Base-by-base conservation (phyloP, 37 sponge, comb jelly and placozoan species). In the Hormiphora californensis region DNA sequence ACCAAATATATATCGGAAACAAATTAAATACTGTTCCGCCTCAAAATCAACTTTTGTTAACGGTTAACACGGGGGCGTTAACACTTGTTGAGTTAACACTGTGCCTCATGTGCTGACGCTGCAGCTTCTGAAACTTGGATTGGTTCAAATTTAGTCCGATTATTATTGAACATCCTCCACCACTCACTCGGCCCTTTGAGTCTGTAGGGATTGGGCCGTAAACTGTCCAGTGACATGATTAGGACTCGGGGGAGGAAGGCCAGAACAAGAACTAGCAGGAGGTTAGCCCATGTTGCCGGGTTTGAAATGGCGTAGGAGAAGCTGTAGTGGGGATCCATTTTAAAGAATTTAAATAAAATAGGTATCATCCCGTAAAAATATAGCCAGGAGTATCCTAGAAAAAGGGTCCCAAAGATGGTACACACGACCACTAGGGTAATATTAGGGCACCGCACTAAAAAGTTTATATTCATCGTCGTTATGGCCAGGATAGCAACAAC, bases 271-370 rank as follows among this genome's bases (percentile, higher is more conserved):
- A 73, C 81, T 19, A 73, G 32, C 44, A 73, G 28, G 5, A 73
- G 46, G 81, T 73, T 73, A 36, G 43, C 21, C 81, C 81, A 73
- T 0, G 81, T 73, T 1, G 43, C 25, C 28, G 81, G 44, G 81
- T 73, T 73, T 22, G 40, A 22, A 4, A 73, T 22, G 44, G 44
- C 44, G 8, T 19, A 21, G 39, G 9, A 8, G 46, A 73, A 73
- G 46, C 46, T 73, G 81, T 73, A 73, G 81, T 73, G 81, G 25
- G 81, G 81, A 30, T 73, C 81, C 81, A 43, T 46, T 43, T 73
- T 73, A 33, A 73, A 73, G 81, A n/a, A 73, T 46, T 41, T 43
- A 22, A n/a, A 73, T 4, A 73, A 7, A 17, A 73, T 43, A 46
- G 40, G 46, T 3, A 73, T 22, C 44, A 40, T 73, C 46, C 81